Percentiles rank a stretch among this genome's conserved stretches.
phyloP scores from a whole-genome alignment of 2,888 invertebrate species.

The Ophion ventricosus region DNA sequence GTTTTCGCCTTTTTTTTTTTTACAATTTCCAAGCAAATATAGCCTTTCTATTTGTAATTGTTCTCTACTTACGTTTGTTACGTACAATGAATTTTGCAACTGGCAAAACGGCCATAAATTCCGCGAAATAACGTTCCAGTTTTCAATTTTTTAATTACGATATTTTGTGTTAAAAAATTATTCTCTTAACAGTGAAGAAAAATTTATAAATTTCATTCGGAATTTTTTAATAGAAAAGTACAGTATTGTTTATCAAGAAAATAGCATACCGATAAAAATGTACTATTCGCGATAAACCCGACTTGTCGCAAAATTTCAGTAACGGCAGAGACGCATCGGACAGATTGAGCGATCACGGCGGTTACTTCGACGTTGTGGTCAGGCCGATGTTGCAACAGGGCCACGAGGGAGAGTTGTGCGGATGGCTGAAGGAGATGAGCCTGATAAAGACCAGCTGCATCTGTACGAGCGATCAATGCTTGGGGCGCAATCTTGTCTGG shows the following conservation, averaged over 20 bases:
- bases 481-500: conserved; percentile 83
- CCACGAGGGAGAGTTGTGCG: conserved; percentile 84
- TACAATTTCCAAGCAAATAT: not conserved
- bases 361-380: conserved; percentile 83
- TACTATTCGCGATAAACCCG: no score
- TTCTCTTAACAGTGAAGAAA: not conserved
- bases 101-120: no score
- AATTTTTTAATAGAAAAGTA: not conserved
- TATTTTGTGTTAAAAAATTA: not conserved
- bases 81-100: no score
- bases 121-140: no score
- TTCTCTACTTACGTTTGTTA: no score
- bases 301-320: conserved; percentile 30
- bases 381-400: conserved; percentile 84
- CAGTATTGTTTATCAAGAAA: not conserved
- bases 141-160: no score
- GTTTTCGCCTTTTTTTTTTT: not conserved
- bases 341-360: conserved; percentile 77
- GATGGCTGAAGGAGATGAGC: conserved; percentile 84
- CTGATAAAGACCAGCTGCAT: conserved; percentile 82
- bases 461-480: conserved; percentile 82
- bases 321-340: conserved; percentile 70
- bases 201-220: not conserved
- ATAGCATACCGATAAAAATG: not conserved
- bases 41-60: not conserved